Evolutionary conservation across 2,113 vertebrate species (phyloP), one percentile per base, ranked within the genome.

Genomic region (Hippocampus barbouri): DNA sequence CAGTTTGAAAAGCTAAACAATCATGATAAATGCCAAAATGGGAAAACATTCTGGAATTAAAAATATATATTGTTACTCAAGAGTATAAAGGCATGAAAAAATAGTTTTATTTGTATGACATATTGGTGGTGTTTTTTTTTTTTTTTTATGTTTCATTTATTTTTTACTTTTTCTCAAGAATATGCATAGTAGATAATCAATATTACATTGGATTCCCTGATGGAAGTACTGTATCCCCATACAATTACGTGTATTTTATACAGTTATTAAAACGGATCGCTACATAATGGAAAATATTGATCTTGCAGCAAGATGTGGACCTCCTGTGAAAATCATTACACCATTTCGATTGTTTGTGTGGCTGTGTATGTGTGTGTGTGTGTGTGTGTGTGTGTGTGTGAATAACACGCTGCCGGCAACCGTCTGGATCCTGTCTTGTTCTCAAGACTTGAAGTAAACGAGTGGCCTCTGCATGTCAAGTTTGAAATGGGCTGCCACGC

Each of bases 381-480:
- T 62, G 60, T 72, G 65, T 66, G 71, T 61, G 67, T 68, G 71
- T 73, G 64, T 66, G 73, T 53, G 73, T 47, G 49, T 47, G 82
- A 79, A 79, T 81, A 82, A 84, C 83, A 77, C 78, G 65, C 72
- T 71, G 66, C 78, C 77, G 84, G 85, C 75, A 76, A 65, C 76
- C 69, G 81, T 85, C 87, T 84, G 78, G 83, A 85, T 74, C 73
- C 78, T 78, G 41, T 59, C 82, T 59, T 68, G 80, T 89, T 91
- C 89, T 89, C 87, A 88, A 88, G 88, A 80, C 78, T 79, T 76
- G 59, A 81, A 78, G 77, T 86, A 86, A 89, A 86, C 85, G 82
- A 83, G 73, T 56, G 83, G 85, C 88, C 34, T 87, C 82, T 87
- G 43, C 82, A 81, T 78, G 87, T 89, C 86, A 87, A 82, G 72